A percentile compares a stretch with the other conserved stretches of the same genome.
Evolutionary conservation across 2,113 vertebrate species (phyloP).

Genomic region (Callaeas wilsoni): DNA sequence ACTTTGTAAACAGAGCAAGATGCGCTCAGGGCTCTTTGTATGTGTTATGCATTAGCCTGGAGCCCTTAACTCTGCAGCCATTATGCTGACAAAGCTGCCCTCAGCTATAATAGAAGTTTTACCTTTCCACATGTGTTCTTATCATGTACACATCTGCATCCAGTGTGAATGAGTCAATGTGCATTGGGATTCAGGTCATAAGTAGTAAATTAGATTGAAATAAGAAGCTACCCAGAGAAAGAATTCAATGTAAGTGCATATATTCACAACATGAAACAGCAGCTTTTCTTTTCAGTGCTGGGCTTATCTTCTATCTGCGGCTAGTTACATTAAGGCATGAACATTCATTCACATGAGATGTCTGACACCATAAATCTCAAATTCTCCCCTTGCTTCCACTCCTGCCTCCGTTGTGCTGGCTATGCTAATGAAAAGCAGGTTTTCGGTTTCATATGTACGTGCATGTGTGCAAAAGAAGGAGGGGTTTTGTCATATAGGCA

Average conservation of each 20-base stretch:
- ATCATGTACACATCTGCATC: background rate
- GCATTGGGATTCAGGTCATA: background rate
- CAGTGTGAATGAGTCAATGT: background rate
- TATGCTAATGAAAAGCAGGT: conserved; percentile 29
- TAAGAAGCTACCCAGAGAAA: background rate
- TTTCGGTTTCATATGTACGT: background rate
- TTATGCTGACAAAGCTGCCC: background rate
- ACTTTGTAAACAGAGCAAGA: background rate
- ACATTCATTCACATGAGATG: background rate
- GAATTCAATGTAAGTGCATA: background rate
- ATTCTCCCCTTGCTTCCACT: background rate
- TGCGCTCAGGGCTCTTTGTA: background rate
- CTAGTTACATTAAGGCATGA: conserved; percentile 34
- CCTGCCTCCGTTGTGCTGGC: conserved; percentile 18
- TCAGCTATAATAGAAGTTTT: background rate
- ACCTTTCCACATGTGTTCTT: conserved; percentile 6
- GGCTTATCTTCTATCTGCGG: background rate
- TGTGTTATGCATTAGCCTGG: background rate
- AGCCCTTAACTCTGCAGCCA: background rate
- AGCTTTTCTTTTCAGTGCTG: conserved; percentile 10
- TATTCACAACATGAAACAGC: background rate
- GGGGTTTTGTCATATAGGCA: background rate
- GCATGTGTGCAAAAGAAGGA: background rate
- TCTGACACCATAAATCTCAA: conserved; percentile 37
- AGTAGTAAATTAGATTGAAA: background rate